phyloP scores from a whole-genome alignment of 2,113 vertebrate genomes.

The Phaethornis superciliosus region DNA sequence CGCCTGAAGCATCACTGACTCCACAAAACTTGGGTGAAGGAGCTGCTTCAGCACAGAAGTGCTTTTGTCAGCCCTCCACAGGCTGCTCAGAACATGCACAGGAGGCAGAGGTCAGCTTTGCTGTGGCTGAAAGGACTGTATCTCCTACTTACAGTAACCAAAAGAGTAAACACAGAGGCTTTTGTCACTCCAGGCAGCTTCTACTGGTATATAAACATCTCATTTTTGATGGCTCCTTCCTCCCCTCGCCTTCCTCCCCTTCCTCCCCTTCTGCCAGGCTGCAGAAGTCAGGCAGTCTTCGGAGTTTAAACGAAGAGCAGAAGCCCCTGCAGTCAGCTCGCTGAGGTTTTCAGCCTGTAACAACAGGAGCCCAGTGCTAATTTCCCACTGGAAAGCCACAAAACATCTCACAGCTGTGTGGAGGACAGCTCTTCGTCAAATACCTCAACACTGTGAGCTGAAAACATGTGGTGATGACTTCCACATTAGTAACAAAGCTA shows the following conservation, averaged over 20 bases:
- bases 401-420: neutral
- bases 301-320: neutral
- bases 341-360: neutral
- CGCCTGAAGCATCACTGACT: neutral
- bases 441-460: neutral
- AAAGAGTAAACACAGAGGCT: neutral
- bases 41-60: conserved; percentile 8
- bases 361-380: neutral
- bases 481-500: accelerated
- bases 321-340: neutral
- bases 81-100: neutral
- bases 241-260: neutral
- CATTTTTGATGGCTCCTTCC: neutral
- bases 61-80: neutral
- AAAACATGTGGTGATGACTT: neutral
- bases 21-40: accelerated
- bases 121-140: neutral
- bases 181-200: neutral
- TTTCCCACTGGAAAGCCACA: neutral
- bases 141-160: neutral
- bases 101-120: neutral
- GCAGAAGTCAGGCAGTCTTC: neutral
- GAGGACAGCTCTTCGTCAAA: neutral
- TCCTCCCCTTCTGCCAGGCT: neutral
- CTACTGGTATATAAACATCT: neutral